Base-by-base conservation (phyloP, 2,797 vertebrate species). In the Eupleurogrammus muticus region DNA sequence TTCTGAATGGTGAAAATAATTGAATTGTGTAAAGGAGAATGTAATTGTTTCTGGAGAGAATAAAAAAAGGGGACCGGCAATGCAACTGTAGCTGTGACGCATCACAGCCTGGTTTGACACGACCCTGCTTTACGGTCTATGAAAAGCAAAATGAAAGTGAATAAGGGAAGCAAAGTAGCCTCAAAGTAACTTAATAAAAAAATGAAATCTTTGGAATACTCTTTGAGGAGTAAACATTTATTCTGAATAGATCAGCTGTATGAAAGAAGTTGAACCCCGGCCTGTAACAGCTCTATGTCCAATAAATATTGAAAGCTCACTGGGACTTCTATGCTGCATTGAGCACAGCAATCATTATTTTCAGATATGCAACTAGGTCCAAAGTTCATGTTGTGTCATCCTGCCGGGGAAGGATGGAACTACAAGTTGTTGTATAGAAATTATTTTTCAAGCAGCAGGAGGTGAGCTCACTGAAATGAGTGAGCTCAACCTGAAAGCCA, bases 11-110 rank as follows among this genome's bases (percentile, higher is more conserved):
- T 75, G 80, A 74, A 90, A 90, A 89, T 90, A 82, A 90, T 84
- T 90, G 84, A 91, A 89, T 90, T 85, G 53, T 90, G 80, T 90
- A 88, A 86, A 88, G 77, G 79, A 85, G 82, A 83, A 83, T 77
- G 84, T 87, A 90, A 92, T 89, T 90, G 85, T 89, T 85, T 87
- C 66, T 74, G 74, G 70, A 63, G 77, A 88, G 77, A 73, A 79
- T 62, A 42, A 65, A 66, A 78, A 73, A n/a, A n/a, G n/a, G 28
- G 58, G 20, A 79, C 19, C 64, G 58, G 54, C 28, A 34, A 59
- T 14, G 64, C 51, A 60, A 40, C 0, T 2, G 38, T 0, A 14
- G 69, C 54, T 44, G 23, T 46, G 28, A 34, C 81, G 74, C 44
- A 28, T 82, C 69, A 70, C 2, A 23, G 64, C 0, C 66, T 9